Conservation (phyloP, 2,888 invertebrate genomes). For the Drosophila kokeensis region DNA sequence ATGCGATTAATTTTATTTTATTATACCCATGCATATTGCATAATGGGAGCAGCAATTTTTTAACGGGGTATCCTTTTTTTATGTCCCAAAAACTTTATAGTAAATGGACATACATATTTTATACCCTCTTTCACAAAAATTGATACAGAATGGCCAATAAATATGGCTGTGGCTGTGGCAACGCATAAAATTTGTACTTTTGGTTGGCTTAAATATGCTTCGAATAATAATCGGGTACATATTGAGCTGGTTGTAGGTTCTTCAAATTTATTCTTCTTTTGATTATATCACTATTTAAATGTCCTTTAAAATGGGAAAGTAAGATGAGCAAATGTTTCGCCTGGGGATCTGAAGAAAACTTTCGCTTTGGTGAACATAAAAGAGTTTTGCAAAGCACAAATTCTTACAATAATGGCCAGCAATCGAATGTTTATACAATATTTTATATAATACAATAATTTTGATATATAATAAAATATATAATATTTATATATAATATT, state of each 20-base stretch:
- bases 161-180: too few relatives aligned
- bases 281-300: not conserved
- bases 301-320: not conserved
- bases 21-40: conserved; percentile 25
- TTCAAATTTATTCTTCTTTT: not conserved
- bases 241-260: not conserved
- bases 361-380: not conserved
- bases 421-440: not conserved
- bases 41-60: conserved; percentile 6
- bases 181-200: not conserved
- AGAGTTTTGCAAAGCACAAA: not conserved
- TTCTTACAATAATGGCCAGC: not conserved
- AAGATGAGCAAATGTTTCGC: not conserved
- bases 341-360: not conserved
- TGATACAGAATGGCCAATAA: not conserved
- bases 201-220: not conserved
- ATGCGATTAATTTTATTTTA: conserved; percentile 35
- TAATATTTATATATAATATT: not conserved
- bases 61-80: conserved; percentile 13
- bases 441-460: too few relatives aligned
- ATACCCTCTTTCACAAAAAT: not conserved
- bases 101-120: not conserved
- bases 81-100: conserved; percentile 2
- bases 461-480: too few relatives aligned
- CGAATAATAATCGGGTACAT: not conserved